Conservation (phyloP, 2,888 invertebrate species). For the Panzeria rudis region DNA sequence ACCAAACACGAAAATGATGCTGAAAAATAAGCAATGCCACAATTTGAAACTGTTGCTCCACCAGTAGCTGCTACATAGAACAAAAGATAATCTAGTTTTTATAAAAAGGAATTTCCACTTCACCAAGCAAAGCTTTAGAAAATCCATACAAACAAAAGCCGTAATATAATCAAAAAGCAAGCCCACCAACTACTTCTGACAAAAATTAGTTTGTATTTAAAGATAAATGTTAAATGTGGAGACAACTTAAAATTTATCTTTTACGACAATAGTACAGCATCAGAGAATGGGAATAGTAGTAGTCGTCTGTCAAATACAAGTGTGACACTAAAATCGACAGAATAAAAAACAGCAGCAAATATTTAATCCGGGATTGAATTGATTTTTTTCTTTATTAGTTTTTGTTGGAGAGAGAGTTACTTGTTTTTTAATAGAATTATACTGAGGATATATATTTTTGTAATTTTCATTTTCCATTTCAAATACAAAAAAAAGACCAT, state of each 20-base stretch:
- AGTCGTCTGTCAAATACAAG: conserved; percentile 37
- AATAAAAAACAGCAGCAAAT: conserved; percentile 42
- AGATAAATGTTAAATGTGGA: conserved; percentile 47
- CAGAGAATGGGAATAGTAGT: neutral
- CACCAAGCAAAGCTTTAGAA: conserved; percentile 68
- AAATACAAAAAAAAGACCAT: conserved; percentile 6
- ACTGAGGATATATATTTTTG: conserved; percentile 10
- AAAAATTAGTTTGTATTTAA: conserved; percentile 48
- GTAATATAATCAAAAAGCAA: conserved; percentile 30
- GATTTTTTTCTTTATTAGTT: conserved; percentile 40
- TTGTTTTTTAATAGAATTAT: conserved; percentile 8
- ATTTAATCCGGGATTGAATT: conserved; percentile 58
- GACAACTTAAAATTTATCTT: conserved; percentile 52
- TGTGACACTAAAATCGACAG: conserved; percentile 56
- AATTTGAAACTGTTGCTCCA: conserved; percentile 28
- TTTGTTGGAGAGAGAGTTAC: conserved; percentile 35
- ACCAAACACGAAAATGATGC: conserved; percentile 23
- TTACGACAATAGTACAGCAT: neutral
- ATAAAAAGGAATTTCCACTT: conserved; percentile 70
- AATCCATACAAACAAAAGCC: conserved; percentile 16
- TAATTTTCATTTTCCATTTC: conserved; percentile 19
- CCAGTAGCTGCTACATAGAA: conserved; percentile 48
- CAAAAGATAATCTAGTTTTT: conserved; percentile 50
- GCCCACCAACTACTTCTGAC: conserved; percentile 41
- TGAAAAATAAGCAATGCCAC: conserved; percentile 64